Conservation (phyloP, 2,888 invertebrate species). For the Gortyna flavago region DNA sequence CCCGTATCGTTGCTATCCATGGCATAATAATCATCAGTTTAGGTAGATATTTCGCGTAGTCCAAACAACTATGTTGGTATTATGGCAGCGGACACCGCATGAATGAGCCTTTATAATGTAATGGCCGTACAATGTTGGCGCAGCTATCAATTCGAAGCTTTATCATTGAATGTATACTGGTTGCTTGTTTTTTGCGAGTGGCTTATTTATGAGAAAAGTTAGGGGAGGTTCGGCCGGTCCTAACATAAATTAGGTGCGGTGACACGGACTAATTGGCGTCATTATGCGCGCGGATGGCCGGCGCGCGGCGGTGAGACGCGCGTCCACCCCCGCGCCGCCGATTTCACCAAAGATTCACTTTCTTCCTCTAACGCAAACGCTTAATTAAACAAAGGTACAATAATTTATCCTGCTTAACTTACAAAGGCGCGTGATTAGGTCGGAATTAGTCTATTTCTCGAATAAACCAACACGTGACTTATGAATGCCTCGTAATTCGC, state of each 20-base stretch:
- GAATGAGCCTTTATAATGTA: conserved; percentile 51
- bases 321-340: conserved; percentile 51
- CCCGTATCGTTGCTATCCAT: conserved; percentile 61
- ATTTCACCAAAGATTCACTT: conserved; percentile 60
- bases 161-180: conserved; percentile 67
- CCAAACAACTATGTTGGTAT: conserved; percentile 54
- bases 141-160: conserved; percentile 62
- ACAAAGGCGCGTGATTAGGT: conserved; percentile 74
- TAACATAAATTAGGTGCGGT: conserved; percentile 81
- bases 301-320: conserved; percentile 48
- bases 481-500: conserved; percentile 71
- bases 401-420: conserved; percentile 72
- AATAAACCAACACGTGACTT: conserved; percentile 71
- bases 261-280: conserved; percentile 83
- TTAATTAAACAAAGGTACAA: conserved; percentile 72
- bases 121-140: conserved; percentile 47
- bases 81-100: conserved; percentile 44
- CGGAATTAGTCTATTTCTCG: conserved; percentile 69
- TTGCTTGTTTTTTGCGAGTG: conserved; percentile 77
- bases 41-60: conserved; percentile 49
- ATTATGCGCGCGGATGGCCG: conserved; percentile 77
- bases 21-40: conserved; percentile 54
- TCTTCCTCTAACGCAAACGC: conserved; percentile 67
- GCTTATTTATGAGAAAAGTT: conserved; percentile 83
- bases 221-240: conserved; percentile 75